Evolutionary conservation across 2,797 vertebrate species (phyloP).

Genomic region (Scolopax bukidnonensis): DNA sequence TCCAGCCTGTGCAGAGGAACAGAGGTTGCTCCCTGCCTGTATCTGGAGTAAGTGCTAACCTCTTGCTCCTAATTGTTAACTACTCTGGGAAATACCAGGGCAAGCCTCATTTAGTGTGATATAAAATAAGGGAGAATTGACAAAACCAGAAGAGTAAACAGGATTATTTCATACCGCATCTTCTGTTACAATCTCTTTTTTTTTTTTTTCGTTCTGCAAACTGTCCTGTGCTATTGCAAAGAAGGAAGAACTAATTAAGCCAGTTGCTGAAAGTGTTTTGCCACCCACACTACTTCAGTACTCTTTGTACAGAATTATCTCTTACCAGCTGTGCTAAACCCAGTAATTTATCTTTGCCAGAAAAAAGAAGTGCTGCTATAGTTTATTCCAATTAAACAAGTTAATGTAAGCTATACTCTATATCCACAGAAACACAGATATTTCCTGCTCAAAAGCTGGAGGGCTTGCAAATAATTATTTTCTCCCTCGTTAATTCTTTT

Average conservation of each 20-base stretch:
- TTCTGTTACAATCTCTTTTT: neutral
- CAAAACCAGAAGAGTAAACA: constrained; percentile 2
- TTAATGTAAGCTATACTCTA: constrained; percentile 1
- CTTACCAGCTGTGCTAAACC: constrained; percentile 49
- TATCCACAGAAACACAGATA: constrained; percentile 4
- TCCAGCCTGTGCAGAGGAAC: neutral
- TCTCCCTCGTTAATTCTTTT: constrained; percentile 7
- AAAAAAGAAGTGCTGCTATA: neutral
- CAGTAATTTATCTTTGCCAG: constrained; percentile 33
- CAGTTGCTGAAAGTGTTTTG: constrained; percentile 56
- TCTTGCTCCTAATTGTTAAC: neutral
- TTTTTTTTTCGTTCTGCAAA: neutral
- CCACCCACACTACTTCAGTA: constrained; percentile 49
- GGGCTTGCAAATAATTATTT: constrained; percentile 46
- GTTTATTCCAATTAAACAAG: constrained; percentile 48
- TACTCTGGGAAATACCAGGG: neutral
- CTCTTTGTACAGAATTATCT: constrained; percentile 56
- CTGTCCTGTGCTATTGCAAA: constrained; percentile 19
- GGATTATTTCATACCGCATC: neutral
- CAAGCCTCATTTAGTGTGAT: neutral
- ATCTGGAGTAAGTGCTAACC: neutral
- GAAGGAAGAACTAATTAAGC: constrained; percentile 51
- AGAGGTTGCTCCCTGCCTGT: neutral
- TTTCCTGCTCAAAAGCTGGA: neutral
- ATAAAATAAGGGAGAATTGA: neutral